A percentile compares a stretch with the other conserved stretches of the same genome.
phyloP scores from a whole-genome alignment of 1,140 invertebrate species.

The Sycophaga agraensis region DNA sequence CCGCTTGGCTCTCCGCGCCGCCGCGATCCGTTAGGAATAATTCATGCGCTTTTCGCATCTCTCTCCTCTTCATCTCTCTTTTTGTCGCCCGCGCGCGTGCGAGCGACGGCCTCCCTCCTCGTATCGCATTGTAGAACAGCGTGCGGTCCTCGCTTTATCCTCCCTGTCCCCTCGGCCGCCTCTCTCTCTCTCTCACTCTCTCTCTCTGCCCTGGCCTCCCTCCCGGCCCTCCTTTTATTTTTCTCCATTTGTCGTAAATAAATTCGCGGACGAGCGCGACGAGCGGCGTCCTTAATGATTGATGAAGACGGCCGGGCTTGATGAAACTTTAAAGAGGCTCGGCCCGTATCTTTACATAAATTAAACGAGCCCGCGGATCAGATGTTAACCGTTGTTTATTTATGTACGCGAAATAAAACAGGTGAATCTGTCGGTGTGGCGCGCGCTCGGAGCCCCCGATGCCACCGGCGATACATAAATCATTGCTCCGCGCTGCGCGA shows the following conservation, averaged over 20 bases:
- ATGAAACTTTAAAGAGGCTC: constrained; percentile 29
- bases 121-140: constrained; percentile 5
- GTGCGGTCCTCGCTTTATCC: constrained; percentile 1
- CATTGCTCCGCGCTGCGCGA: neutral
- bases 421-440: constrained; percentile 7
- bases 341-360: constrained; percentile 26
- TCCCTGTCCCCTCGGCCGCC: constrained; percentile 1
- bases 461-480: constrained; percentile 12
- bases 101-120: constrained; percentile 7
- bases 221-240: constrained; percentile 11
- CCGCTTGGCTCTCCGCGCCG: constrained; percentile 28
- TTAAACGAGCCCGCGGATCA: constrained; percentile 26
- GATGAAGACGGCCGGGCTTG: constrained; percentile 29
- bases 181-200: neutral
- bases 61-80: constrained; percentile 15
- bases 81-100: constrained; percentile 10
- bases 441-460: neutral
- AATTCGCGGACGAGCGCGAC: constrained; percentile 30
- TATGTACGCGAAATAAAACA: constrained; percentile 18
- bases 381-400: constrained; percentile 28
- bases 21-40: constrained; percentile 35
- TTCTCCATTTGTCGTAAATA: constrained; percentile 30
- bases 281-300: constrained; percentile 32
- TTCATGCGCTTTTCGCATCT: constrained; percentile 39
- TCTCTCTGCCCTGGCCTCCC: constrained; percentile 20